phyloP scores from a whole-genome alignment of 2,888 invertebrate species.

The Drepanosiphum platanoidis region DNA sequence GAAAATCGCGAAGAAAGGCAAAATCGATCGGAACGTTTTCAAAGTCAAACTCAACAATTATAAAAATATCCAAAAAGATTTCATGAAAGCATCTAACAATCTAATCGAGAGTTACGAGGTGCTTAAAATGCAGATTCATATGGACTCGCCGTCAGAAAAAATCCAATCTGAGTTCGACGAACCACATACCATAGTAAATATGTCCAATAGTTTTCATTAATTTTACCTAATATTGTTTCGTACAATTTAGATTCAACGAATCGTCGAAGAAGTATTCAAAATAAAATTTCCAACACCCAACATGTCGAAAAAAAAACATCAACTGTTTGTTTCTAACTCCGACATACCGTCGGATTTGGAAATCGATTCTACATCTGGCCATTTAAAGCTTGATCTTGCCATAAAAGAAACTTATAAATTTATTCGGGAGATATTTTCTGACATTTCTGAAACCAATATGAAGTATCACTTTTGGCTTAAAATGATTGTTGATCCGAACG shows the following conservation, averaged over 20 bases:
- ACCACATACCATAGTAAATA: neutral
- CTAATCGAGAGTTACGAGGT: constrained; percentile 5
- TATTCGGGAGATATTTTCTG: neutral
- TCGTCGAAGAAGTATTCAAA: neutral
- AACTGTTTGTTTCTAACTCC: neutral
- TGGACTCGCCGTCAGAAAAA: neutral
- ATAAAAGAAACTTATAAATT: constrained; percentile 3
- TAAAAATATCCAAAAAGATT: neutral
- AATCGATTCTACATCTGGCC: neutral
- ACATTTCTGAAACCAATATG: neutral
- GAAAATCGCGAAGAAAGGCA: neutral
- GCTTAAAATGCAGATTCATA: neutral
- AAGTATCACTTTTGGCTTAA: constrained; percentile 36
- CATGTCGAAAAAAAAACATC: neutral
- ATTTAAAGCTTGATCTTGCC: constrained; percentile 8
- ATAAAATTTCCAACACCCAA: constrained; percentile 7
- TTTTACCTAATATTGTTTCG: neutral
- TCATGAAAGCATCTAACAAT: neutral
- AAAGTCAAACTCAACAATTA: neutral
- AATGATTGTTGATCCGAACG: constrained; percentile 13
- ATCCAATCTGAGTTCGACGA: neutral
- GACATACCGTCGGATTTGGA: neutral
- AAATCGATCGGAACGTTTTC: neutral
- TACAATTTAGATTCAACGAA: neutral
- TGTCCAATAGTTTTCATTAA: neutral